Evolutionary conservation across 2,888 invertebrate genomes (phyloP).

Genomic region (Tinea pellionella): DNA sequence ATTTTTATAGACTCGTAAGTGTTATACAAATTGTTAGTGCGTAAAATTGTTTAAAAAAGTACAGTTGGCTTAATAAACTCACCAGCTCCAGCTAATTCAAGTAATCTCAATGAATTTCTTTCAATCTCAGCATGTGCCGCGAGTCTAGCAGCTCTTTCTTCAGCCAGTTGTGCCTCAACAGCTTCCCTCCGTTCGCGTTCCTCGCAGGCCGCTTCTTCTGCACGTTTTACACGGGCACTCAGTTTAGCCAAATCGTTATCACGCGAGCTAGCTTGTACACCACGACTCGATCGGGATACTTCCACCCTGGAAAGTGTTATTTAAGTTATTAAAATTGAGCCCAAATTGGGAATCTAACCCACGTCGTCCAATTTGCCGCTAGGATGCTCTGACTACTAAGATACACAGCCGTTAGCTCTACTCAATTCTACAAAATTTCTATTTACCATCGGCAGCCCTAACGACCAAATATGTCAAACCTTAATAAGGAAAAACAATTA

Average conservation of each 20-base stretch:
- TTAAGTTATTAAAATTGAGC: too few relatives aligned
- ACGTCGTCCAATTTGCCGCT: too few relatives aligned
- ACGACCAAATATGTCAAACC: too few relatives aligned
- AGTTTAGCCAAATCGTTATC: conserved; percentile 74
- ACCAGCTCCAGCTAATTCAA: conserved; percentile 70
- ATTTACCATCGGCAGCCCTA: too few relatives aligned
- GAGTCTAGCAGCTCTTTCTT: conserved; percentile 79
- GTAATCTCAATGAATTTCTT: conserved; percentile 77
- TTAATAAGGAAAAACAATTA: too few relatives aligned
- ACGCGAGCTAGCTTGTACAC: conserved; percentile 74
- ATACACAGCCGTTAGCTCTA: too few relatives aligned
- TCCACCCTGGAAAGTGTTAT: conserved; percentile 35
- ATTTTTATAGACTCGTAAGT: too few relatives aligned
- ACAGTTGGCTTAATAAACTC: conserved; percentile 2
- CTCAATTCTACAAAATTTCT: too few relatives aligned
- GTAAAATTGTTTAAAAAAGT: too few relatives aligned
- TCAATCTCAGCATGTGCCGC: conserved; percentile 80
- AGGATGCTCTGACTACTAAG: too few relatives aligned
- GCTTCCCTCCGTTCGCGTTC: conserved; percentile 69
- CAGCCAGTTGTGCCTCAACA: conserved; percentile 72
- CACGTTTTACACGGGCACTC: conserved; percentile 66
- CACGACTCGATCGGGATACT: conserved; percentile 63
- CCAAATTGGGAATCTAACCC: too few relatives aligned
- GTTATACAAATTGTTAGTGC: too few relatives aligned
- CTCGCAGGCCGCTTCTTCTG: conserved; percentile 72